These are phyloP conservation scores for Platycheirus rosarum DNA, from an alignment of 2,888 invertebrate genomes.

Conservation along the genomic window DNA sequence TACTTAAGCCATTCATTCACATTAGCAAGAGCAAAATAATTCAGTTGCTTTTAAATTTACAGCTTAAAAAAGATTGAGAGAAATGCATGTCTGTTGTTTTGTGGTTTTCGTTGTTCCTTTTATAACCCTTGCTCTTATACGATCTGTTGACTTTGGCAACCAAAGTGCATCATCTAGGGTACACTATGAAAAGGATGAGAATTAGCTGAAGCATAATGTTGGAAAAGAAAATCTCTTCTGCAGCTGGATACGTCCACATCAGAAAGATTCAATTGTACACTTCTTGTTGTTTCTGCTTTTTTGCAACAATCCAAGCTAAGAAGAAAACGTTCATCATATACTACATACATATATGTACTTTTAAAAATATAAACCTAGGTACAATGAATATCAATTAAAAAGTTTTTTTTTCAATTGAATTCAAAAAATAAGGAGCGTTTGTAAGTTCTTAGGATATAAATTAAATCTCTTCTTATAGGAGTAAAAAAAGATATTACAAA, in stretches of 20 bases:
- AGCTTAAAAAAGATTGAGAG: constrained; percentile 41
- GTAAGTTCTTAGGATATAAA: too few relatives aligned
- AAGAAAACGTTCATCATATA: too few relatives aligned
- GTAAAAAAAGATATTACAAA: constrained; percentile 14
- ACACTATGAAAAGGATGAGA: constrained; percentile 16
- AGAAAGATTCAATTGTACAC: constrained; percentile 5
- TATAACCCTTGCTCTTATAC: constrained; percentile 16
- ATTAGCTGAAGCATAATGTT: constrained; percentile 20
- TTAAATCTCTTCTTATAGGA: neutral
- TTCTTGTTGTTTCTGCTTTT: too few relatives aligned
- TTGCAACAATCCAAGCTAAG: too few relatives aligned
- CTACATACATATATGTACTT: too few relatives aligned
- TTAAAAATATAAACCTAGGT: too few relatives aligned
- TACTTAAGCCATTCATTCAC: constrained; percentile 47
- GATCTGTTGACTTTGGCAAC: constrained; percentile 54
- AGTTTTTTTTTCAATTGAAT: neutral
- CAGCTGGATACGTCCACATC: constrained; percentile 2
- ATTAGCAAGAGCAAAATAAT: constrained; percentile 36
- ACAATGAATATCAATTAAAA: neutral
- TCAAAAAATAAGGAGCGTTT: neutral
- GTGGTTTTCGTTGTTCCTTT: constrained; percentile 25
- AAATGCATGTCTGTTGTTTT: constrained; percentile 51
- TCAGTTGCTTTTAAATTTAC: constrained; percentile 49
- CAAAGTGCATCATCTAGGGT: constrained; percentile 9
- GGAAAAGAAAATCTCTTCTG: constrained; percentile 1